Evolutionary conservation across 2,888 invertebrate genomes (phyloP), one percentile per base, ranked within the genome.

Genomic region (Villa cingulata): DNA sequence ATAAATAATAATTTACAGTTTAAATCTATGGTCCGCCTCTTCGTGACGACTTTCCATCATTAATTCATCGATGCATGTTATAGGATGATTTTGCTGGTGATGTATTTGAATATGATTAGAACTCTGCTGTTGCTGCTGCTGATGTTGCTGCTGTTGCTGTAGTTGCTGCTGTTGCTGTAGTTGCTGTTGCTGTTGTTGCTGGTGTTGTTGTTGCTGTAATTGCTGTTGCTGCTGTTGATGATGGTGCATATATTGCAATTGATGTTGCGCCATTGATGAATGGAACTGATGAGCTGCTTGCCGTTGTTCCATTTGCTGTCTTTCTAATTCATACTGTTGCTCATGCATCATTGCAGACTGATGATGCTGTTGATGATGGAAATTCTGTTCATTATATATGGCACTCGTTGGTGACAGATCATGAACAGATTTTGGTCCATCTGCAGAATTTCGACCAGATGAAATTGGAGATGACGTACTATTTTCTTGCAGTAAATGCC

Each of bases 1-100:
- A 34, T 34, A 34, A 15, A 14, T 7, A 19, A 14, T 51, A 56
- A 65, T 66, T 66, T 56, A 66, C 66, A 66, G 51, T 61, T 66
- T 67, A 51, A 59, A 66, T 16, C 62, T 56, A 17, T 58, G 54
- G 18, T 53, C 59, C 1, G 59, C 61, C 46, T 64, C 63, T 16
- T 66, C 65, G 10, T 63, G 62, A 41, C 61, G 62, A 20, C 67
- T 66, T 20, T 66, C 66, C 52, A 65, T 64, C 55, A 66, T 61
- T 12, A 67, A 53, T 44, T 65, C 66, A 46, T 64, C 53, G 50
- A 61, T 51, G 27, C 55, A 57, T 16, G 51, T 55, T 29, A 55
- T 51, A 9, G 50, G 41, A 19, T 51, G 42, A 19, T 46, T 50
- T 15, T 58, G 56, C 27, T 54, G 56, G 20, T 53, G 52, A 14